phyloP scores from a whole-genome alignment of 2,113 vertebrate genomes.

The Mesoclemmys tuberculata region DNA sequence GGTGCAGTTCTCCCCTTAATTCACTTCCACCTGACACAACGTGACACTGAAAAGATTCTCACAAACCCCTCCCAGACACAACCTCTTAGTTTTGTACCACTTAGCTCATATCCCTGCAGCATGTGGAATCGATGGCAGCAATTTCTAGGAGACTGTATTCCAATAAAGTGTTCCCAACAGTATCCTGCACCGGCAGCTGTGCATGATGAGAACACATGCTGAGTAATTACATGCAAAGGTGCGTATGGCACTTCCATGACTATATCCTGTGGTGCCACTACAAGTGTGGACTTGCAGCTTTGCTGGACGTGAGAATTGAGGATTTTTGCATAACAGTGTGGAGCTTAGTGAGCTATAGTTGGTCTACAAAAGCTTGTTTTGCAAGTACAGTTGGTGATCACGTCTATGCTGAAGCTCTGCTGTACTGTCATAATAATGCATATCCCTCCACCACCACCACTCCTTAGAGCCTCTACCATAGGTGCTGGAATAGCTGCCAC shows the following conservation, averaged over 20 bases:
- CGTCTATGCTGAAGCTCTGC: neutral
- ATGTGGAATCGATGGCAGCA: neutral
- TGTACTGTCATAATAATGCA: neutral
- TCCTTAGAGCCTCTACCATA: neutral
- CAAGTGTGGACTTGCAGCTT: neutral
- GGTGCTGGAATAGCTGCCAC: too few relatives aligned
- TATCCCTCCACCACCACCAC: neutral
- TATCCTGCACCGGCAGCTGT: neutral
- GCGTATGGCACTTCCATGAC: neutral
- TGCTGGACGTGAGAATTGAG: neutral
- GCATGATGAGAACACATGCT: neutral
- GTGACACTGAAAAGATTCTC: neutral
- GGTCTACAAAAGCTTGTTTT: neutral
- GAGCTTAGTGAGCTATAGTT: neutral
- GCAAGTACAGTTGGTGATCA: neutral
- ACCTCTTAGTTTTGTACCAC: neutral
- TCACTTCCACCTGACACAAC: fast-evolving
- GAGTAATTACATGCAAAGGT: neutral
- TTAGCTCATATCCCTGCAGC: neutral
- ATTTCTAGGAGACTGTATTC: neutral
- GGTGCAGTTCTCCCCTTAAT: neutral
- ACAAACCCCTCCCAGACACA: neutral
- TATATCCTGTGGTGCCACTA: neutral
- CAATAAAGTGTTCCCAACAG: neutral
- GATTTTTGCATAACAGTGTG: neutral